Conservation (phyloP, 2,888 invertebrate genomes). For the Priocnemis perturbator region DNA sequence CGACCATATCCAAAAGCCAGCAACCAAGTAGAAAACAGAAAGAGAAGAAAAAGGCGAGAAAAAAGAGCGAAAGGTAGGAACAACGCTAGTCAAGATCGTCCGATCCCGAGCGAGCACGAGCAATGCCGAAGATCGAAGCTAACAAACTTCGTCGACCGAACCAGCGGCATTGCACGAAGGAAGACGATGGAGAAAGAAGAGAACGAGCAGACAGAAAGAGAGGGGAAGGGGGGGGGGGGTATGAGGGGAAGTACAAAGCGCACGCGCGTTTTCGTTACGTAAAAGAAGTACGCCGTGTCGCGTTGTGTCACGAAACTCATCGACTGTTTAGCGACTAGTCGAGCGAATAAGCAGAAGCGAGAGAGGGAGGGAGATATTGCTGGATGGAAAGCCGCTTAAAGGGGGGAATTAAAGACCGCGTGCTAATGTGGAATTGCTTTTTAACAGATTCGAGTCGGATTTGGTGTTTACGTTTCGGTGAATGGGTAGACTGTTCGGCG, state of each 20-base stretch:
- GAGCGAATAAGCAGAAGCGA: neutral
- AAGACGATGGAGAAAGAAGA: too few relatives aligned
- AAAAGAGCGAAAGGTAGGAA: neutral
- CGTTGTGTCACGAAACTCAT: conserved; percentile 32
- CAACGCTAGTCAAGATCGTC: neutral
- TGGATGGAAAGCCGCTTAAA: too few relatives aligned
- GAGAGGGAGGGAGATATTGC: neutral
- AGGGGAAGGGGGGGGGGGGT: neutral
- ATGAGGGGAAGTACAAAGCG: conserved; percentile 22
- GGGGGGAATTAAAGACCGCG: too few relatives aligned
- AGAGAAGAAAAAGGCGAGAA: neutral
- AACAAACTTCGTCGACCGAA: neutral
- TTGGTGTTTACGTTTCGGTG: too few relatives aligned
- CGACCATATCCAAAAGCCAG: too few relatives aligned
- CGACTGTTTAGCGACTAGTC: neutral
- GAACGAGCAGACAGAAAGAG: too few relatives aligned
- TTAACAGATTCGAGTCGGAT: too few relatives aligned
- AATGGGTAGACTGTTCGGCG: conserved; percentile 5
- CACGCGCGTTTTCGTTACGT: conserved; percentile 60
- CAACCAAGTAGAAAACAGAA: neutral
- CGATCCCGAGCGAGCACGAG: conserved; percentile 35
- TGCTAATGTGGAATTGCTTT: too few relatives aligned
- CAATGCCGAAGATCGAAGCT: conserved; percentile 51
- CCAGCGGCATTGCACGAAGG: neutral
- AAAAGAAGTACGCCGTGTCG: conserved; percentile 65